Base-by-base conservation (phyloP, 1,140 invertebrate genomes). In the Nasonia giraulti region DNA sequence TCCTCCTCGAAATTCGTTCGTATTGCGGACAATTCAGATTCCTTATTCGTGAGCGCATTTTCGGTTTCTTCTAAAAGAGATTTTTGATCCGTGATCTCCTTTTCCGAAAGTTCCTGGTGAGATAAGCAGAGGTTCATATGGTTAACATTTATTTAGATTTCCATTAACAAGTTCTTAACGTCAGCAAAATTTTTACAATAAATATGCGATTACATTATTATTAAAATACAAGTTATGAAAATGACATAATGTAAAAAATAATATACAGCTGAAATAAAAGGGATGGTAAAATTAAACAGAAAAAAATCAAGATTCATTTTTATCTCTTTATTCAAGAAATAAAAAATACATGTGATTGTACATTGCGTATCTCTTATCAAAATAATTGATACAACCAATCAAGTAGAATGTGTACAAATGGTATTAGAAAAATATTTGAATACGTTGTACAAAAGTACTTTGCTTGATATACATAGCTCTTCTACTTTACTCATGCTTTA, bases 51-150 rank as follows among this genome's bases (percentile, higher is more conserved):
- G 7, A 92, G 69, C 74, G 89, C 89, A 8, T 85, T 83, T 0
- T 80, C 89, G 0, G 86, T 33, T 69, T 92, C 93, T 85, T 94
- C 92, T 37, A 94, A 83, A 0, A 93, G 91, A 7, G 89, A 89
- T 23, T 89, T 88, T 47, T 94, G 82, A 23, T 91, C 87, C 23
- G 87, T 89, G 62, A 94, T 94, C 85, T 94, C 92, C 80, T 92
- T 91, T 0, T 88, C 90, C 2, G 94, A 91, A 12, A 87, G 88
- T 86, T 92, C 90, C 92, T 93, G 88, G 27, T 27, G 75, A 88
- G 62, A 66, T 76, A 87, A 74, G 76, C 47, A 62, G 55, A 66
- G 7, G 14, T 76, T 47, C 44, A 20, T 6, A 62, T 62, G 55
- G 17, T 62, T 62, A 62, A 62, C 55, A 62, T 62, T 7, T 17